Percentiles rank a stretch among this genome's conserved stretches.
Evolutionary conservation across 2,797 vertebrate species (phyloP).

Genomic region (Hylomyscus alleni): DNA sequence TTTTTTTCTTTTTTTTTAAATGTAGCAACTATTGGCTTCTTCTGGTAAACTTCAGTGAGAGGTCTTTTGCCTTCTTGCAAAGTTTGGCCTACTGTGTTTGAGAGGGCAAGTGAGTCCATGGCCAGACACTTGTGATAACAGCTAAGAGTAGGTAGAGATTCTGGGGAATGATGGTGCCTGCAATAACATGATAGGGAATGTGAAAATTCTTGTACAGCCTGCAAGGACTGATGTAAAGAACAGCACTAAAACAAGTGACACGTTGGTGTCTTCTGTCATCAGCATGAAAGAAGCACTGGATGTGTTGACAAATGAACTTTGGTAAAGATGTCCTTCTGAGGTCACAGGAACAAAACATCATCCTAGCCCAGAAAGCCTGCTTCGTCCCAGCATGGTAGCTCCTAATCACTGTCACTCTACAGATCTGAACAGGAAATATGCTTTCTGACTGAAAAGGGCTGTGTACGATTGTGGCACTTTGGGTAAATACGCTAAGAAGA

Average conservation of each 20-base stretch:
- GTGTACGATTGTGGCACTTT: not conserved
- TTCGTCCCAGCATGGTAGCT: no score
- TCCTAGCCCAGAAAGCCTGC: not conserved
- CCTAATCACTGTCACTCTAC: not conserved
- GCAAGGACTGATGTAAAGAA: not conserved
- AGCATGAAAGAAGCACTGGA: not conserved
- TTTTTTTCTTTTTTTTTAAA: not conserved
- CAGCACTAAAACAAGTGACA: no score
- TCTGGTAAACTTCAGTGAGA: not conserved
- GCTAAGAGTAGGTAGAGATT: not conserved
- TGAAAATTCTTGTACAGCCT: not conserved
- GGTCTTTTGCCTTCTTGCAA: not conserved
- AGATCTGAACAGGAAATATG: not conserved
- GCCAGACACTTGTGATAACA: not conserved
- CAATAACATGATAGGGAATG: not conserved
- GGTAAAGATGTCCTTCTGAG: no score
- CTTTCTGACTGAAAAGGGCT: not conserved
- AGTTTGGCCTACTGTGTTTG: not conserved
- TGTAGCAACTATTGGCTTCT: not conserved
- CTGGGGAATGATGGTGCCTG: not conserved
- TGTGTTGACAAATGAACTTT: not conserved
- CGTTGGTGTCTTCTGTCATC: not conserved
- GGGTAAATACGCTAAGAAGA: not conserved
- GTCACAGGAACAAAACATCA: not conserved
- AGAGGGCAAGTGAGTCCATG: not conserved